Evolutionary conservation across 2,113 vertebrate genomes (phyloP).

Genomic region (Sinocyclocheilus rhinocerous): DNA sequence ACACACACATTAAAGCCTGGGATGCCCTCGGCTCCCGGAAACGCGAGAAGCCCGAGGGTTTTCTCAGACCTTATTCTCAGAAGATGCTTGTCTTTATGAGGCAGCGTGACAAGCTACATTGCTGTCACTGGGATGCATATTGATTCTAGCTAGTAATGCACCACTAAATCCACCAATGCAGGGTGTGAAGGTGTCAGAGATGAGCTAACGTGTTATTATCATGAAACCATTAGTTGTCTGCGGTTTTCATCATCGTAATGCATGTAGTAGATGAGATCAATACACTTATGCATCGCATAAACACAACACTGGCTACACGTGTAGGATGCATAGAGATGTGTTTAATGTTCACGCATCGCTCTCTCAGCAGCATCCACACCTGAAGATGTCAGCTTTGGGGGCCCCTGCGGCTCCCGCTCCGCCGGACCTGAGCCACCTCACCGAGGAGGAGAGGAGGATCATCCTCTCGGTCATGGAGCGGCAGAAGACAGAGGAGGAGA

Average conservation of each 20-base stretch:
- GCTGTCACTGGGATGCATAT: neutral
- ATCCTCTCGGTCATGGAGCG: conserved; percentile 92
- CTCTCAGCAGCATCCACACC: conserved; percentile 53
- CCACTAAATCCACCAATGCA: neutral
- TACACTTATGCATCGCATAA: neutral
- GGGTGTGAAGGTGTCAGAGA: neutral
- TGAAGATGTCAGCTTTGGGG: conserved; percentile 85
- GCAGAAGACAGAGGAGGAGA: conserved; percentile 93
- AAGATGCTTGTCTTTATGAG: conserved; percentile 5
- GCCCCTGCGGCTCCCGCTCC: conserved; percentile 70
- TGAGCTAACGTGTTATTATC: no score
- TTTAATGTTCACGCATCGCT: conserved; percentile 15
- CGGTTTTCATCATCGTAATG: neutral
- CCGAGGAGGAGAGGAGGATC: conserved; percentile 92
- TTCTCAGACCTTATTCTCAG: conserved; percentile 8
- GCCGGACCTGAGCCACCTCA: conserved; percentile 93
- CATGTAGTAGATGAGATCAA: neutral
- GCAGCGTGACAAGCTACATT: neutral
- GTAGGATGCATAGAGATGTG: neutral
- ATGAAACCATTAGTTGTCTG: neutral
- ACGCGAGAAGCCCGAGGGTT: conserved; percentile 8
- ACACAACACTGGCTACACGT: neutral
- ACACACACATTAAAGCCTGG: conserved; percentile 22
- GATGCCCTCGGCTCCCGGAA: conserved; percentile 12
- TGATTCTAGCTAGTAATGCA: neutral